phyloP scores from a whole-genome alignment of 2,888 invertebrate genomes.

The Stenchaetothrips biformis region DNA sequence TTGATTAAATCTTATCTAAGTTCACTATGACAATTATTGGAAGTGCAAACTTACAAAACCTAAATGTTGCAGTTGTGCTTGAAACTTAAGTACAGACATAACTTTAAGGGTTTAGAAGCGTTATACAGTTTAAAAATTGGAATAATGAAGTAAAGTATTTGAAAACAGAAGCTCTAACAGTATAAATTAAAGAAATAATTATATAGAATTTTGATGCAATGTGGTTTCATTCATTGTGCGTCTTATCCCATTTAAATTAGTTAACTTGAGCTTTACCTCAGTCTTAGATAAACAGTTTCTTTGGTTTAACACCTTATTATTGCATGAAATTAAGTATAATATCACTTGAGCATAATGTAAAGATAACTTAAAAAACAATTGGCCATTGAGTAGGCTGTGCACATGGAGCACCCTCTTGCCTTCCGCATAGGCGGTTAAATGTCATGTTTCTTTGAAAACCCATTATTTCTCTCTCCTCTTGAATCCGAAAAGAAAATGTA shows the following conservation, averaged over 20 bases:
- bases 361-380: constrained; percentile 52
- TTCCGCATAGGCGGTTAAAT: constrained; percentile 80
- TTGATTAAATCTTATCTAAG: no score
- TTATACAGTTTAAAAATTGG: no score
- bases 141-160: no score
- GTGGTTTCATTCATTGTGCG: no score
- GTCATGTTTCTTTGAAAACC: constrained; percentile 76
- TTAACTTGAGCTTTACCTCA: not conserved
- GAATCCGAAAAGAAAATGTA: constrained; percentile 93
- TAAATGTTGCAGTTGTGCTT: no score
- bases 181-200: not conserved
- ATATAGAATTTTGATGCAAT: not conserved
- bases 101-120: no score
- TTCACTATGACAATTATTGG: no score
- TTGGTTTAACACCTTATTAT: not conserved
- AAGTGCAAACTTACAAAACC: no score
- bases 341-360: not conserved
- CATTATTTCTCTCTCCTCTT: constrained; percentile 94
- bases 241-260: no score
- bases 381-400: constrained; percentile 73
- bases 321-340: not conserved
- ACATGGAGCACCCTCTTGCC: constrained; percentile 57
- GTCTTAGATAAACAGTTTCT: not conserved
- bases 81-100: no score
- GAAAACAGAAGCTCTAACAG: no score